Percentiles rank a stretch among this genome's conserved stretches.
Evolutionary conservation across 1,140 invertebrate species (phyloP).

Genomic region (Papilio machaon): DNA sequence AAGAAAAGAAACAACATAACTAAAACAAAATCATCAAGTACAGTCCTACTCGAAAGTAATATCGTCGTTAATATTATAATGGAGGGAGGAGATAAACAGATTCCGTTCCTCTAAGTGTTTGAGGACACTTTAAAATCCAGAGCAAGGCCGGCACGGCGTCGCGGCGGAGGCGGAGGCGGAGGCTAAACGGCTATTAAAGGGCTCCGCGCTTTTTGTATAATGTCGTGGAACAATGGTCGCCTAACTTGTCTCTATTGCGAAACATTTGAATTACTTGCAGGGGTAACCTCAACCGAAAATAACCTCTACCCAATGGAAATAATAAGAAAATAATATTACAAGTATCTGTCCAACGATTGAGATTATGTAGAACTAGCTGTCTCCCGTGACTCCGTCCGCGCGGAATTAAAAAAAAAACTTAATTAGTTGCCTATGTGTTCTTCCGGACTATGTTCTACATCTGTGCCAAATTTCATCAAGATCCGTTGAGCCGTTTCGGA

Average conservation of each 20-base stretch:
- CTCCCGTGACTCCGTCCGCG: no score
- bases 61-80: conserved; percentile 8
- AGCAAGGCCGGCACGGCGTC: conserved; percentile 31
- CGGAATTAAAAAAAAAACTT: no score
- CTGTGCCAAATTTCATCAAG: no score
- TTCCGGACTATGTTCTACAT: no score
- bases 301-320: neutral
- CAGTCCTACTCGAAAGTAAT: conserved; percentile 1
- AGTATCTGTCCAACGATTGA: neutral
- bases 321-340: conserved; percentile 1
- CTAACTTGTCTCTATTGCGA: conserved; percentile 28
- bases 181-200: conserved; percentile 32
- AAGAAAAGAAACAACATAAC: neutral
- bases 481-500: no score
- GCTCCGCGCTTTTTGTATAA: conserved; percentile 35
- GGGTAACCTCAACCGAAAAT: conserved; percentile 15
- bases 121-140: conserved; percentile 37
- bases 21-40: conserved; percentile 2
- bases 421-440: no score
- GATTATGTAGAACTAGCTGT: neutral
- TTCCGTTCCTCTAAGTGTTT: conserved; percentile 24
- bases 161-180: neutral
- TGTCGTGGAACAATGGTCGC: conserved; percentile 19
- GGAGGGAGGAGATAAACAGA: conserved; percentile 23
- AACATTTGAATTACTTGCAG: conserved; percentile 36